Evolutionary conservation across 2,888 invertebrate species (phyloP).

Genomic region (Chymomyza amoena): DNA sequence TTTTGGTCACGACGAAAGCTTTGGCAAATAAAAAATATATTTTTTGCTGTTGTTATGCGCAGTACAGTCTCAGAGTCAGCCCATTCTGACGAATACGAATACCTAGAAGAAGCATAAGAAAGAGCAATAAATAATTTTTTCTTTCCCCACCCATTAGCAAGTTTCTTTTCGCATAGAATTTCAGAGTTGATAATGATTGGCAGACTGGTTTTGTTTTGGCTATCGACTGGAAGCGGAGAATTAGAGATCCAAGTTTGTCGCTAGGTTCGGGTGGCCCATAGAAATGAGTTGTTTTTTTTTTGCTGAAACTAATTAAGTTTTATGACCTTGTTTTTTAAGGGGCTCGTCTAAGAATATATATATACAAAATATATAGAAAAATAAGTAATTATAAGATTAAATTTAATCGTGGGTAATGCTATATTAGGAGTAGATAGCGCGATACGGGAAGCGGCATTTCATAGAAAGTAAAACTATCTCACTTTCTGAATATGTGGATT

Average conservation of each 20-base stretch:
- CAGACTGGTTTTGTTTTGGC: not conserved
- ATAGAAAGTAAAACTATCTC: too few species aligned
- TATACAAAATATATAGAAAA: not conserved
- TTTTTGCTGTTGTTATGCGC: conserved; percentile 47
- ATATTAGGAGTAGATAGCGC: not conserved
- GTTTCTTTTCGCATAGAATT: conserved; percentile 3
- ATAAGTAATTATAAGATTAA: not conserved
- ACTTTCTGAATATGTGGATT: too few species aligned
- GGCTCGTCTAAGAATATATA: not conserved
- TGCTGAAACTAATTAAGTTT: not conserved
- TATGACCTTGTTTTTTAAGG: not conserved
- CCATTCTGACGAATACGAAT: not conserved
- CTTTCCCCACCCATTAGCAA: conserved; percentile 15
- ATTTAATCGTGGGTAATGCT: not conserved
- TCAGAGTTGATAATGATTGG: not conserved
- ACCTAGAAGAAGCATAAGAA: not conserved
- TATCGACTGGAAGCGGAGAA: not conserved
- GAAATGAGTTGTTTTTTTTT: not conserved
- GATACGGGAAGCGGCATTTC: too few species aligned
- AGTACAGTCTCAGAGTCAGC: not conserved
- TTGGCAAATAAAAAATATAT: conserved; percentile 1
- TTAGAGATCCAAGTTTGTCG: not conserved
- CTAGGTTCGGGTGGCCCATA: not conserved
- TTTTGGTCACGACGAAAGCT: not conserved
- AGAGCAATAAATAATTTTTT: conserved; percentile 4